phyloP scores from a whole-genome alignment of 2,888 invertebrate genomes.

The Pristionchus maxplancki region DNA sequence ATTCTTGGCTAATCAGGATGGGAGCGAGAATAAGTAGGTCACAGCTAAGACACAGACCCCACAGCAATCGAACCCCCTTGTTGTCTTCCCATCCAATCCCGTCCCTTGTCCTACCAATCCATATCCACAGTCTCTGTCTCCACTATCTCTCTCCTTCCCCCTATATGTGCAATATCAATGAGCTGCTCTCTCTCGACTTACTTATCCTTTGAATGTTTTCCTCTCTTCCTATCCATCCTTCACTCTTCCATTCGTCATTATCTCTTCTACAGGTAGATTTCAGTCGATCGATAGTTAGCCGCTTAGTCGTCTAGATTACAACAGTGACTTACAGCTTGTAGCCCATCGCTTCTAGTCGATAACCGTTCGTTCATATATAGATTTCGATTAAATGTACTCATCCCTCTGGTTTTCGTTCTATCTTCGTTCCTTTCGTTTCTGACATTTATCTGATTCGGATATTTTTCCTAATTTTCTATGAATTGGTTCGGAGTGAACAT shows the following conservation, averaged over 20 bases:
- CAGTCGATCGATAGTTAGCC: background rate
- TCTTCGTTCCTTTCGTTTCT: conserved; percentile 22
- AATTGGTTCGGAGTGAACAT: background rate
- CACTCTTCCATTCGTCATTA: background rate
- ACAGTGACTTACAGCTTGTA: background rate
- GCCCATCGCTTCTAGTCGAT: conserved; percentile 21
- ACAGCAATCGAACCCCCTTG: background rate
- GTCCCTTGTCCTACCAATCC: background rate
- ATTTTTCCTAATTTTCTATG: conserved; percentile 1
- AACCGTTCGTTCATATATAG: background rate
- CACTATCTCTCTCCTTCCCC: background rate
- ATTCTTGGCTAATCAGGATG: conserved; percentile 1
- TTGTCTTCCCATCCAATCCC: background rate
- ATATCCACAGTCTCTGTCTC: background rate
- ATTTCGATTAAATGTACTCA: background rate
- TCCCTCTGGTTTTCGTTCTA: conserved; percentile 20
- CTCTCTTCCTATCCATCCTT: background rate
- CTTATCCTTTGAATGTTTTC: conserved; percentile 22
- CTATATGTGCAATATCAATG: conserved; percentile 17
- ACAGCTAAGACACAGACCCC: conserved; percentile 3
- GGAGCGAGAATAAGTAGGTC: conserved; percentile 25
- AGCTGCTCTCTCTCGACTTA: background rate
- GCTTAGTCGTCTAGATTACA: background rate
- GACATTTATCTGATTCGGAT: background rate
- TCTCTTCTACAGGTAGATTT: background rate